Percentiles rank a stretch among this genome's conserved stretches.
These are phyloP conservation scores for Nothobranchius kuhntae DNA, from an alignment of 2,113 vertebrate species.

Conservation along the genomic window DNA sequence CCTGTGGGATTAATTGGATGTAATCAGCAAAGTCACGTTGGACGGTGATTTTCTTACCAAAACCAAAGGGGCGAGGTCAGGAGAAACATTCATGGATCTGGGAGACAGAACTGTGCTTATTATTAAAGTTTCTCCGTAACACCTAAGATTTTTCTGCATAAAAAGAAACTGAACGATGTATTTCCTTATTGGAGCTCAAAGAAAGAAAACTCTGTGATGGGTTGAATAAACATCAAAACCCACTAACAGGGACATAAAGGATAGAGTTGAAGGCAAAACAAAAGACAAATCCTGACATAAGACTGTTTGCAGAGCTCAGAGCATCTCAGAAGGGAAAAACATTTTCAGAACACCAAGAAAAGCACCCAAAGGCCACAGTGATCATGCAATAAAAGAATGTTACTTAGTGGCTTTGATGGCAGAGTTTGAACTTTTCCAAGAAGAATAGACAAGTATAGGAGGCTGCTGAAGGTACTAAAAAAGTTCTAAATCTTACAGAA, in stretches of 20 bases:
- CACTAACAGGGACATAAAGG: too few species aligned
- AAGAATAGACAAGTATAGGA: background rate
- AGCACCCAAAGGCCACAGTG: too few species aligned
- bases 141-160: too few species aligned
- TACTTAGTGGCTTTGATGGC: too few species aligned
- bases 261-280: background rate
- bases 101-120: background rate
- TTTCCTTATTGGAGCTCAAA: too few species aligned
- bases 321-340: too few species aligned
- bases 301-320: background rate
- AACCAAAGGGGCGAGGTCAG: background rate
- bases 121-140: background rate
- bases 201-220: too few species aligned
- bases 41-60: background rate
- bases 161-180: too few species aligned
- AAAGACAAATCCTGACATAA: background rate
- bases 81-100: background rate
- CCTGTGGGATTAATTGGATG: slow-evolving; percentile 19
- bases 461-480: background rate
- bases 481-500: background rate
- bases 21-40: slow-evolving; percentile 15
- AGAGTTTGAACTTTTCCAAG: too few species aligned
- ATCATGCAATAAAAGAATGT: too few species aligned
- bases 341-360: background rate
- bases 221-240: too few species aligned